Evolutionary conservation across 2,797 vertebrate species (phyloP).

Genomic region (Neostethus bicornis): DNA sequence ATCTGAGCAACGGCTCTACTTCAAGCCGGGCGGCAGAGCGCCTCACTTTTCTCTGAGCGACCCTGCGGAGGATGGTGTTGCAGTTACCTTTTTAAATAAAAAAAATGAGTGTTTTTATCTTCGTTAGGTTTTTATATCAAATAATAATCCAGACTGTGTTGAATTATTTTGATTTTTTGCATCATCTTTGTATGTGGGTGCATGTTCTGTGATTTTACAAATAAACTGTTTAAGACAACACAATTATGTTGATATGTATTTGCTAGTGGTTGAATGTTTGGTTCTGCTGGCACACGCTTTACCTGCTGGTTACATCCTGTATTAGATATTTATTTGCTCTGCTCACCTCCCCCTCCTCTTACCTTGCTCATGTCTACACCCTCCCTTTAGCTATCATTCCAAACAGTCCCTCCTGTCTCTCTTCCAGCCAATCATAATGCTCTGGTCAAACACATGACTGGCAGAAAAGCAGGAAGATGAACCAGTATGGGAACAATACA

Average conservation of each 20-base stretch:
- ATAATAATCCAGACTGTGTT: neutral
- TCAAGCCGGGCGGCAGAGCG: too few species aligned
- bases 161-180: too few species aligned
- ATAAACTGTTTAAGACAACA: neutral
- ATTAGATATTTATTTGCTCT: slow-evolving; percentile 36
- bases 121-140: neutral
- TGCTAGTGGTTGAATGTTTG: neutral
- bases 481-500: slow-evolving; percentile 68
- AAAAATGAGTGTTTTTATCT: neutral
- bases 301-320: slow-evolving; percentile 12
- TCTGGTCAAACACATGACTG: slow-evolving; percentile 68
- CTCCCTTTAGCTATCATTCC: slow-evolving; percentile 44
- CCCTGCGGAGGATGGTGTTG: neutral
- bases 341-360: slow-evolving; percentile 16
- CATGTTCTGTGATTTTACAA: neutral
- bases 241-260: neutral
- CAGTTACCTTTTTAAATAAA: neutral
- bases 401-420: slow-evolving; percentile 48
- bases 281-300: neutral
- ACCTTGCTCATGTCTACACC: slow-evolving; percentile 21
- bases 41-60: too few species aligned
- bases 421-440: slow-evolving; percentile 65
- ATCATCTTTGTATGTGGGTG: neutral
- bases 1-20: too few species aligned
- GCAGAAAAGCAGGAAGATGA: slow-evolving; percentile 74